phyloP scores from a whole-genome alignment of 1,140 invertebrate genomes.

The Drosophila erecta region DNA sequence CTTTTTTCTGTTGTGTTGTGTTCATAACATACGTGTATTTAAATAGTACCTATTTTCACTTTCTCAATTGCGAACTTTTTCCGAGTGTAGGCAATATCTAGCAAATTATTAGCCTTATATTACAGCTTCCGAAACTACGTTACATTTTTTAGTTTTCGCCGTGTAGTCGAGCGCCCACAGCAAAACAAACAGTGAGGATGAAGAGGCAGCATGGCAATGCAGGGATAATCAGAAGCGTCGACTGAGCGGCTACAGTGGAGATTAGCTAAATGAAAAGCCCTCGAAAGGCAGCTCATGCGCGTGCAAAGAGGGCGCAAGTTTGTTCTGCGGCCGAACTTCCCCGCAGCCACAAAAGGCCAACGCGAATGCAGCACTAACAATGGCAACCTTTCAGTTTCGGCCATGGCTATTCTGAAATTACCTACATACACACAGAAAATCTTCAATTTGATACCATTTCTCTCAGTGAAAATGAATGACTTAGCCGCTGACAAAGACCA shows the following conservation, averaged over 20 bases:
- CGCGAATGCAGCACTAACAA: conserved; percentile 39
- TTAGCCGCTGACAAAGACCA: conserved; percentile 7
- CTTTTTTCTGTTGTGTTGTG: too few species aligned
- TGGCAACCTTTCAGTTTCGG: conserved; percentile 10
- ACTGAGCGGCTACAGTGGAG: conserved; percentile 47
- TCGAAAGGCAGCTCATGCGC: conserved; percentile 32
- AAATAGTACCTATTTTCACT: too few species aligned
- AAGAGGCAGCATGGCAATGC: conserved; percentile 6
- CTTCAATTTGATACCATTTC: not conserved
- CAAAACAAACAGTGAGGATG: conserved; percentile 31
- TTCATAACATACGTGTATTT: not conserved
- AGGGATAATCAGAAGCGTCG: conserved; percentile 66
- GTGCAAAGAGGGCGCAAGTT: conserved; percentile 40
- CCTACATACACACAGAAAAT: not conserved
- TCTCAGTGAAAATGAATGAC: conserved; percentile 18
- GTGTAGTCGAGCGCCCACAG: conserved; percentile 10
- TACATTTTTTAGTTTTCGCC: not conserved
- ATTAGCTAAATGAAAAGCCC: conserved; percentile 60
- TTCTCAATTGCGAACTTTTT: not conserved
- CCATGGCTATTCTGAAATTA: not conserved
- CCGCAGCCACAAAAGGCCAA: conserved; percentile 41
- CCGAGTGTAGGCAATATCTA: not conserved
- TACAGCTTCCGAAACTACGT: not conserved
- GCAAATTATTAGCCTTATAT: not conserved
- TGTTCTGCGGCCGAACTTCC: conserved; percentile 36